These are phyloP conservation scores for Nyctibius bracteatus DNA, from an alignment of 2,113 vertebrate species.

Conservation along the genomic window DNA sequence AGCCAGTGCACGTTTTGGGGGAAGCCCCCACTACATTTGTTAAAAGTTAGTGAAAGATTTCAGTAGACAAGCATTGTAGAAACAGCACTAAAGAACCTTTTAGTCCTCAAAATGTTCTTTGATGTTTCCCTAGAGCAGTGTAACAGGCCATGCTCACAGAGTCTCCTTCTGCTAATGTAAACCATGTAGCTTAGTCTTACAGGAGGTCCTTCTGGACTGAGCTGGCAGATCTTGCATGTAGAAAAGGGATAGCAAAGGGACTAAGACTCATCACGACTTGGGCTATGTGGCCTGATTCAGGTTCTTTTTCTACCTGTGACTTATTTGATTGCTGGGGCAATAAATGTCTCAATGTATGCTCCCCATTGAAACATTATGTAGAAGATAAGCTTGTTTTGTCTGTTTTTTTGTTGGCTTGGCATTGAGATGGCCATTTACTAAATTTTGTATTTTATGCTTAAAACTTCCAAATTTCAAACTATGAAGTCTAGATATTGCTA, in stretches of 20 bases:
- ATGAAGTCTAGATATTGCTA: background rate
- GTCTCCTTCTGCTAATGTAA: background rate
- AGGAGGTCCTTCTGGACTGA: background rate
- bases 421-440: background rate
- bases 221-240: background rate
- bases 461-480: background rate
- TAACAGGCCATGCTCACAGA: background rate
- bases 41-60: background rate
- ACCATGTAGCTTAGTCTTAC: background rate
- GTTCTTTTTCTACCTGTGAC: background rate
- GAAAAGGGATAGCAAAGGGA: background rate
- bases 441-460: background rate
- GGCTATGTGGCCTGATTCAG: background rate
- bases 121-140: background rate
- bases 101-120: background rate
- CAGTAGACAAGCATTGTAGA: background rate
- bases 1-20: background rate
- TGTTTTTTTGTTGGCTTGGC: background rate
- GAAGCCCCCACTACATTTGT: background rate
- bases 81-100: background rate
- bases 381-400: background rate
- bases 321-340: background rate
- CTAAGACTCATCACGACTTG: background rate
- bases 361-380: background rate
- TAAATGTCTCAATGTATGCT: background rate